Conservation (phyloP, 2,888 invertebrate genomes). For the Entomobrya proxima region DNA sequence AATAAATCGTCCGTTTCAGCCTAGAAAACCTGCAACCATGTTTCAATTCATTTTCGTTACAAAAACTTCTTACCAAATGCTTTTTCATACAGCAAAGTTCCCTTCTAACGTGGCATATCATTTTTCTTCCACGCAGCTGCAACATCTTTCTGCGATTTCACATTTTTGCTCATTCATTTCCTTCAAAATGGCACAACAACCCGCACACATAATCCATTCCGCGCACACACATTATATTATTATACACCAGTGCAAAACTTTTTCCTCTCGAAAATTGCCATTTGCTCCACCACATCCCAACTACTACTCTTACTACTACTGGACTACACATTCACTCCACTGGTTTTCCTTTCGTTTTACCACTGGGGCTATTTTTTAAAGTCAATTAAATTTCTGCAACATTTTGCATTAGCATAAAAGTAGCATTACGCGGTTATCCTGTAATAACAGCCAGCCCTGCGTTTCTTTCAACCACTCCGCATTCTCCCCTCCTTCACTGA, state of each 20-base stretch:
- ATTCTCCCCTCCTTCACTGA: neutral
- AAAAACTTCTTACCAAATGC: too few species aligned
- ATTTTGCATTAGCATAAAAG: constrained; percentile 32
- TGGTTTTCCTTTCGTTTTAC: too few species aligned
- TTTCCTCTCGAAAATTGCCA: neutral
- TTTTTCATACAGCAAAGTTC: neutral
- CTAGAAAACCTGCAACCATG: neutral
- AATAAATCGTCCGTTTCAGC: constrained; percentile 27
- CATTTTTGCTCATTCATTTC: neutral
- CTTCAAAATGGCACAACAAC: neutral
- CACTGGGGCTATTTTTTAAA: constrained; percentile 9
- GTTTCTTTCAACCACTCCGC: neutral
- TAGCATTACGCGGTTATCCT: constrained; percentile 28
- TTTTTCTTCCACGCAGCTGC: neutral
- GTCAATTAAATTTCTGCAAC: constrained; percentile 40
- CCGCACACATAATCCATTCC: neutral
- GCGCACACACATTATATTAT: neutral
- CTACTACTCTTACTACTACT: neutral
- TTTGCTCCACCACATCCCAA: neutral
- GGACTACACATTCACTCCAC: too few species aligned
- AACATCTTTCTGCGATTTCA: too few species aligned
- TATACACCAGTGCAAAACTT: neutral
- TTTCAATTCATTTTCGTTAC: neutral
- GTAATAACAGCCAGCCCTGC: neutral
- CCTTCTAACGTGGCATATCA: neutral